phyloP scores from a whole-genome alignment of 2,113 vertebrate species.

The Vombatus ursinus region DNA sequence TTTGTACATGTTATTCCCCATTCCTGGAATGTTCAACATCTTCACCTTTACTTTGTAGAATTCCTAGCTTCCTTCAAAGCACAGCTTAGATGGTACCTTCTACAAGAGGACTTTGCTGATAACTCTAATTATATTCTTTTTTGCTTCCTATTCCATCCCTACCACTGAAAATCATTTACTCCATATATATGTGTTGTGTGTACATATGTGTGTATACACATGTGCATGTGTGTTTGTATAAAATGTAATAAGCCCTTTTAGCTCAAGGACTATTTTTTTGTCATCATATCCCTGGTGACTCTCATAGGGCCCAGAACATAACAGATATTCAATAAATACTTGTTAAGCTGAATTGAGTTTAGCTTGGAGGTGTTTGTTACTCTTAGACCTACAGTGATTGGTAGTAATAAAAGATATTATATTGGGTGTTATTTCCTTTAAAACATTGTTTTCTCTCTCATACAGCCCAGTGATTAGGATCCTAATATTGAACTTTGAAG shows the following conservation, averaged over 20 bases:
- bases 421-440: too few species aligned
- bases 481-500: too few species aligned
- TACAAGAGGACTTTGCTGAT: neutral
- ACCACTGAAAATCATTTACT: neutral
- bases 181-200: too few species aligned
- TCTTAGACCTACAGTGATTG: too few species aligned
- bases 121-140: neutral
- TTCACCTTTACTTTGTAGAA: neutral
- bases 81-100: neutral
- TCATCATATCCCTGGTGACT: neutral
- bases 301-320: neutral
- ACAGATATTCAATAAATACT: neutral
- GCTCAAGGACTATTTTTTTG: neutral
- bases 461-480: too few species aligned
- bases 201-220: neutral
- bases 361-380: too few species aligned
- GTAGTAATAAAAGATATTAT: too few species aligned
- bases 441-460: too few species aligned
- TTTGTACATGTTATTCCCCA: neutral
- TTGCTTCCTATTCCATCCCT: neutral
- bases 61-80: neutral
- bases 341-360: too few species aligned
- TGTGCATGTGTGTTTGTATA: too few species aligned
- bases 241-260: neutral
- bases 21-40: neutral